Base-by-base conservation (phyloP, 2,113 vertebrate genomes). In the Psittacus erithacus region DNA sequence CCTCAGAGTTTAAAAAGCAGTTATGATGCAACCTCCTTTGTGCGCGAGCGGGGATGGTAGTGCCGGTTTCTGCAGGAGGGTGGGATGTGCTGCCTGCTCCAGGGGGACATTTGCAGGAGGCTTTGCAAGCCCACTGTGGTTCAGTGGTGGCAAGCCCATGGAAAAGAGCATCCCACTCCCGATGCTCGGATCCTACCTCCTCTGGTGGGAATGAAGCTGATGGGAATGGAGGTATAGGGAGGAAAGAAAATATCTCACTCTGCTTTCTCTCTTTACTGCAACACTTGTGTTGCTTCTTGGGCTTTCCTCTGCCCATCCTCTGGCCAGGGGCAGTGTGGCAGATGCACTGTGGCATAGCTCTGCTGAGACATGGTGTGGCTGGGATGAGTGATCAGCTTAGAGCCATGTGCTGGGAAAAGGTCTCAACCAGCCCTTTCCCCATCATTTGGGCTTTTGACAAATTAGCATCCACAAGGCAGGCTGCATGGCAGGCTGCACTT, bases 21-120 rank as follows among this genome's bases (percentile, higher is more conserved):
- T 93, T 93, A 92, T 93, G 95, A 95, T 90, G 93, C 91, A 95
- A 97, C 33, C 67, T 69, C 87, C 74, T 91, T 86, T 92, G 93
- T 86, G 35, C n/a, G 25, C 0, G 2, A 79, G 90, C 3, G 3
- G 46, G 57, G 82, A 86, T 33, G 59, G 78, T 29, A 76, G 25
- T 3, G 64, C 49, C 0, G 5, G 93, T 25, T 88, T 16, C 91
- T 93, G 80, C 77, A 46, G 82, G 44, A 86, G 70, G 76, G 80
- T 0, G 7, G 82, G 83, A 87, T 38, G 65, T 60, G 82, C 53
- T 0, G 2, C 17, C 64, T 85, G 90, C 65, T 60, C 83, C 44
- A n/a, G 60, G 62, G 69, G 69, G 64, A 38, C 49, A 24, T 78
- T 57, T 82, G 39, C 39, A 81, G 84, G 63, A 86, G 67, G 17